Base-by-base conservation (phyloP, 2,797 vertebrate species). In the Coranthus polyacanthus region DNA sequence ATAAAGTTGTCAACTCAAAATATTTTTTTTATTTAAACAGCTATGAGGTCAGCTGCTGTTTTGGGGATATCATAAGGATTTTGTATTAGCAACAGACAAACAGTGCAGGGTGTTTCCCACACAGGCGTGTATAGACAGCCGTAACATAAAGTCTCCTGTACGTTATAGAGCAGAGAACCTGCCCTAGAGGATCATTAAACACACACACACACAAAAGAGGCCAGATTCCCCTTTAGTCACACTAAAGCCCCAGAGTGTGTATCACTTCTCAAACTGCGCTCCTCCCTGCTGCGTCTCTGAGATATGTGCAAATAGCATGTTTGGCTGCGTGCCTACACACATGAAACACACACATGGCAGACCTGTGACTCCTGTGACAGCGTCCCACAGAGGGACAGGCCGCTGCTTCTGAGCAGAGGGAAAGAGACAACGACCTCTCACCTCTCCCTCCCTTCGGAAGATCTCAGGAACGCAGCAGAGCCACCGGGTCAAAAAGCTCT, bases 211-310 rank as follows among this genome's bases (percentile, higher is more conserved):
- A 6, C 29, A 32, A 2, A 21, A 58, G 41, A 43, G 32, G 22
- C 22, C 32, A 51, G 70, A 65, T 70, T 76, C 61, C 64, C 50
- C 15, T 65, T 74, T 26, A 54, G 50, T 73, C 72, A 79, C 52
- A 57, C 17, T 46, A 15, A 46, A 64, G 26, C 49, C 41, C 34
- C 4, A 36, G 32, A 42, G 2, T 17, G 39, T 66, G 43, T 39
- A 51, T 65, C 75, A 53, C 21, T 17, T 73, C 16, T 63, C 45
- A 62, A 1, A 59, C 21, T 46, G 32, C 22, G 38, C 41, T 52
- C 67, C 66, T 67, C 66, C 49, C 55, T 50, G 57, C 56, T 38
- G 63, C 4, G 26, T 41, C 8, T 26, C 51, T 24, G 12, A 68
- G 43, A 50, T 50, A 43, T 37, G 9, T 17, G 17, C 24, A 56